Percentiles rank a stretch among this genome's conserved stretches.
These are phyloP conservation scores for Odontamblyopus lacepedii DNA, from an alignment of 2,797 vertebrate genomes.

Conservation along the genomic window DNA sequence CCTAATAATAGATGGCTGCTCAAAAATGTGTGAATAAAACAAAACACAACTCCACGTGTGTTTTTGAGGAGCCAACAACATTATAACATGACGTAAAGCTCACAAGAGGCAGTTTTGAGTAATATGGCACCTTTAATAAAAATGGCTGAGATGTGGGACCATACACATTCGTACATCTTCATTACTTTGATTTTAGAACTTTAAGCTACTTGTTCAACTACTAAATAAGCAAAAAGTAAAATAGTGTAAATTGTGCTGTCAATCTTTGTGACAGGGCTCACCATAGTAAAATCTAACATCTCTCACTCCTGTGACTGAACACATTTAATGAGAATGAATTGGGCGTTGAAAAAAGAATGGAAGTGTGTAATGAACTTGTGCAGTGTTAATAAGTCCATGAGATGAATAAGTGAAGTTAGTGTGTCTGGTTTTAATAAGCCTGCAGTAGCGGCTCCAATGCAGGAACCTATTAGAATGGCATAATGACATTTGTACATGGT, in stretches of 20 bases:
- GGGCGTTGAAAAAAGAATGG: slow-evolving; percentile 3
- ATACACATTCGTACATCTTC: background rate
- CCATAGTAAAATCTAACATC: background rate
- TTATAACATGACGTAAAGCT: no score
- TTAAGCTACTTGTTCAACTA: background rate
- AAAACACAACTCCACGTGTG: no score
- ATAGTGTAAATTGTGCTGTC: background rate
- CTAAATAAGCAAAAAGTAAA: background rate
- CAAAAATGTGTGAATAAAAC: no score
- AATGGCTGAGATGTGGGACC: background rate
- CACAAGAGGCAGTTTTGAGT: no score
- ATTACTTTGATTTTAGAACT: background rate
- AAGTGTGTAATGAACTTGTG: slow-evolving; percentile 43
- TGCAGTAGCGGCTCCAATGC: slow-evolving; percentile 14
- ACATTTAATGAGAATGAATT: slow-evolving; percentile 39
- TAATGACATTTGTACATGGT: slow-evolving; percentile 26
- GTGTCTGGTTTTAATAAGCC: slow-evolving; percentile 51
- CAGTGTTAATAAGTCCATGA: slow-evolving; percentile 44
- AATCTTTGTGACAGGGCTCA: background rate
- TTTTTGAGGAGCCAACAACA: no score
- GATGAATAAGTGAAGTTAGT: slow-evolving; percentile 30
- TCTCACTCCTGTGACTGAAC: slow-evolving; percentile 37
- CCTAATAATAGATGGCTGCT: no score
- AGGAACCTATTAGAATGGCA: slow-evolving; percentile 31
- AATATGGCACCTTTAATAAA: no score